These are phyloP conservation scores for Eilema griseolum DNA, from an alignment of 2,888 invertebrate species.

Conservation along the genomic window DNA sequence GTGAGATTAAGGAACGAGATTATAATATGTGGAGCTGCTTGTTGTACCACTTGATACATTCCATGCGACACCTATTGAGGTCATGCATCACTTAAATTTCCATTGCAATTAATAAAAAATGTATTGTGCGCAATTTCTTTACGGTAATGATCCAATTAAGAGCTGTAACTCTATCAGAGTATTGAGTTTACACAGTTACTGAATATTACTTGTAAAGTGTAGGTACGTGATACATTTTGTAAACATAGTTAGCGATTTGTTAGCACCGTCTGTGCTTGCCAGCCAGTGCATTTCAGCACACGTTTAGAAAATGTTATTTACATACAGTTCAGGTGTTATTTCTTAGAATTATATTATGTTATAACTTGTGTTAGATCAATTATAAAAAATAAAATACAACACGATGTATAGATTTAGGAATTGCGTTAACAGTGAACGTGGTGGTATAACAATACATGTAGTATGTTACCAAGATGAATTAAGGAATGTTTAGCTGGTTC, in stretches of 20 bases:
- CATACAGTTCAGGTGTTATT: slow-evolving; percentile 42
- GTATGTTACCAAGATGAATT: background rate
- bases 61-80: slow-evolving; percentile 18
- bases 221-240: slow-evolving; percentile 79
- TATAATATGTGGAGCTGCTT: slow-evolving; percentile 8
- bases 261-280: slow-evolving; percentile 55
- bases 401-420: background rate
- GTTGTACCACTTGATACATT: slow-evolving; percentile 12
- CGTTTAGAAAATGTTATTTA: slow-evolving; percentile 41
- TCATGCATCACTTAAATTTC: slow-evolving; percentile 19
- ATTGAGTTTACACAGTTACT: slow-evolving; percentile 54
- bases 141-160: slow-evolving; percentile 38
- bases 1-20: slow-evolving; percentile 12
- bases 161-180: slow-evolving; percentile 42
- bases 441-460: no score
- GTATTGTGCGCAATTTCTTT: slow-evolving; percentile 9
- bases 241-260: slow-evolving; percentile 75
- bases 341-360: slow-evolving; percentile 29
- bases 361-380: background rate
- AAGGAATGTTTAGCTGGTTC: background rate
- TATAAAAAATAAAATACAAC: no score
- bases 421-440: background rate
- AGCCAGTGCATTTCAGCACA: slow-evolving; percentile 20
- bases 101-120: slow-evolving; percentile 18
- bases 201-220: slow-evolving; percentile 61